phyloP scores from a whole-genome alignment of 2,888 invertebrate species.

The Lumbricus terrestris region DNA sequence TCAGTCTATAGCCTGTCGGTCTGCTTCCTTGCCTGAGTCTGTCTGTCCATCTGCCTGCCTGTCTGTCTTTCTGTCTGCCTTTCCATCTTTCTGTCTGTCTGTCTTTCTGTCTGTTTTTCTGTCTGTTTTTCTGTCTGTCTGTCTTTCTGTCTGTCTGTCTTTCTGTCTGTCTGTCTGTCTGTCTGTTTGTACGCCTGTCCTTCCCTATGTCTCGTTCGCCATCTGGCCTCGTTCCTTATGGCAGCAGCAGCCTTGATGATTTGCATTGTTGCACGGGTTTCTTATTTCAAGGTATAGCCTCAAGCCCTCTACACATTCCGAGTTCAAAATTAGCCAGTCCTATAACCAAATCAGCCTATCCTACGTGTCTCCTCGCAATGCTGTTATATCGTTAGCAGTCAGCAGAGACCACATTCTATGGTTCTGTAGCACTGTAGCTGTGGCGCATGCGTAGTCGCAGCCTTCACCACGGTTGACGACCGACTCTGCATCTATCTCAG shows the following conservation, averaged over 20 bases:
- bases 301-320: not conserved
- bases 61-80: not conserved
- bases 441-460: not conserved
- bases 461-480: not conserved
- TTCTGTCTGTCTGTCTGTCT: not conserved
- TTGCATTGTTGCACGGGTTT: not conserved
- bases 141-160: not conserved
- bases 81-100: not conserved
- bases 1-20: not conserved
- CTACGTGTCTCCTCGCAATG: not conserved
- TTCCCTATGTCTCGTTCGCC: not conserved
- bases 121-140: not conserved
- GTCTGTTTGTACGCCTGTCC: too few species aligned
- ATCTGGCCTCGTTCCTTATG: too few species aligned
- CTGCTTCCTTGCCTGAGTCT: too few species aligned
- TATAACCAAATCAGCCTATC: not conserved
- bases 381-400: not conserved
- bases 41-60: not conserved
- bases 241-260: not conserved
- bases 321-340: not conserved
- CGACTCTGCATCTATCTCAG: not conserved
- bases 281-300: not conserved
- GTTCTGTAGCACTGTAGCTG: too few species aligned
- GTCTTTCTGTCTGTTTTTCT: too few species aligned
- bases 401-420: too few species aligned